Conservation (phyloP, 2,113 vertebrate species). For the Prunella himalayana region DNA sequence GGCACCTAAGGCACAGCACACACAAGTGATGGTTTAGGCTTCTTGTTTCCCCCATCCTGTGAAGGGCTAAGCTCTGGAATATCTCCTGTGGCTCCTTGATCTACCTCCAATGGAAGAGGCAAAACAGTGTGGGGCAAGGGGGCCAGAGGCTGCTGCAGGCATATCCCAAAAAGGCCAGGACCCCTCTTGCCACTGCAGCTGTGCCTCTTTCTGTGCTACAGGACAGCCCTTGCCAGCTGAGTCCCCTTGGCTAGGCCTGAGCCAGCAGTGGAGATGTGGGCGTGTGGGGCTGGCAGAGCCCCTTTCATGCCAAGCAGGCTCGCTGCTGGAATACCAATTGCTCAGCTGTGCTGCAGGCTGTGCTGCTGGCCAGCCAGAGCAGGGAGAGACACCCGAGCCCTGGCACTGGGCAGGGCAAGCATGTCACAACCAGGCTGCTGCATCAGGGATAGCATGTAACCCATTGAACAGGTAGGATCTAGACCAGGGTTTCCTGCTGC, state of each 20-base stretch:
- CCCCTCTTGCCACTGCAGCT: not conserved
- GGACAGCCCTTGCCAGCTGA: not conserved
- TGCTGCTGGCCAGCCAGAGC: not conserved
- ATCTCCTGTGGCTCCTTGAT: fast-evolving
- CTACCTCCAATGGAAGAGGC: not conserved
- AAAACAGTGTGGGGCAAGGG: not conserved
- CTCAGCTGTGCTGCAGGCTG: conserved; percentile 4
- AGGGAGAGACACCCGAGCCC: not conserved
- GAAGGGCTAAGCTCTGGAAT: not conserved
- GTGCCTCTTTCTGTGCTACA: not conserved
- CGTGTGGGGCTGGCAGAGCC: not conserved
- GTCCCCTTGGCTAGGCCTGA: not conserved
- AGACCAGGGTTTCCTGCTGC: not conserved
- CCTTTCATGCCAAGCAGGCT: not conserved
- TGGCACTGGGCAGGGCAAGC: not conserved
- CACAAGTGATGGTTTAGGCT: not conserved
- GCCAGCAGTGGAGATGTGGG: not conserved
- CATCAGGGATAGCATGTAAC: fast-evolving
- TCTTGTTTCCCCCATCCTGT: not conserved
- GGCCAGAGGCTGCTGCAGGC: not conserved
- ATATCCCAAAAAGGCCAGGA: not conserved
- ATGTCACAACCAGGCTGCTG: not conserved
- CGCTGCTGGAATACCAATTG: conserved; percentile 21
- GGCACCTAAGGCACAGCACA: not conserved
- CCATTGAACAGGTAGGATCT: not conserved